Evolutionary conservation across 2,113 vertebrate species (phyloP).

Genomic region (Alectura lathami): DNA sequence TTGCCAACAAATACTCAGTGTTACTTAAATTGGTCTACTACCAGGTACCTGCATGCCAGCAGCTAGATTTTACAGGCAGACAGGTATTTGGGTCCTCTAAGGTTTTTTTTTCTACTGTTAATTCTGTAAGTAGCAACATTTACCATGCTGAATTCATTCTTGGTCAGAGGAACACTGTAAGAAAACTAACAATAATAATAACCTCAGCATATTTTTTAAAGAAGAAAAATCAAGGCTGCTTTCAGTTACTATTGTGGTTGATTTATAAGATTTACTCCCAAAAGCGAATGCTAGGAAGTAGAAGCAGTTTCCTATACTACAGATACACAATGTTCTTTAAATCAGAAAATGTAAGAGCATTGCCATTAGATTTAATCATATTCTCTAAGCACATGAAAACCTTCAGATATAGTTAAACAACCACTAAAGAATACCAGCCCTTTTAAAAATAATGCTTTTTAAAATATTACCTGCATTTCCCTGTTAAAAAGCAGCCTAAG

Average conservation of each 20-base stretch:
- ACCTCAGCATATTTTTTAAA: background rate
- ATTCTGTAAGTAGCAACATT: background rate
- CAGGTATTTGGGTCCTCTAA: background rate
- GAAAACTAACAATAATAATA: background rate
- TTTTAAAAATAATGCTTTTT: accelerated
- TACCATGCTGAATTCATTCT: accelerated
- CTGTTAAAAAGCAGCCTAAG: background rate
- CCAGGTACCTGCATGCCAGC: background rate
- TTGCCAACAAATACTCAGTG: accelerated
- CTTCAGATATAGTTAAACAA: background rate
- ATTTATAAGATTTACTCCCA: background rate
- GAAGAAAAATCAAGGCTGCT: background rate
- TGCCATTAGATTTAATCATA: accelerated
- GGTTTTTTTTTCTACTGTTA: background rate
- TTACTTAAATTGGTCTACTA: background rate
- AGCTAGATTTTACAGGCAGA: background rate
- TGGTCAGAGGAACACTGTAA: background rate
- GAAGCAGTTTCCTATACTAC: background rate
- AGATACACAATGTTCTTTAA: accelerated
- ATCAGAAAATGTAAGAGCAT: background rate
- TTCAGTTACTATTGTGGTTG: background rate
- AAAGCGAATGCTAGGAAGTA: background rate
- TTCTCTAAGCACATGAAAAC: accelerated
- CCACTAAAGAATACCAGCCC: background rate
- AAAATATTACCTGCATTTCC: background rate